Evolutionary conservation across 2,888 invertebrate species (phyloP).

Genomic region (Brachypalpus laphriformis): DNA sequence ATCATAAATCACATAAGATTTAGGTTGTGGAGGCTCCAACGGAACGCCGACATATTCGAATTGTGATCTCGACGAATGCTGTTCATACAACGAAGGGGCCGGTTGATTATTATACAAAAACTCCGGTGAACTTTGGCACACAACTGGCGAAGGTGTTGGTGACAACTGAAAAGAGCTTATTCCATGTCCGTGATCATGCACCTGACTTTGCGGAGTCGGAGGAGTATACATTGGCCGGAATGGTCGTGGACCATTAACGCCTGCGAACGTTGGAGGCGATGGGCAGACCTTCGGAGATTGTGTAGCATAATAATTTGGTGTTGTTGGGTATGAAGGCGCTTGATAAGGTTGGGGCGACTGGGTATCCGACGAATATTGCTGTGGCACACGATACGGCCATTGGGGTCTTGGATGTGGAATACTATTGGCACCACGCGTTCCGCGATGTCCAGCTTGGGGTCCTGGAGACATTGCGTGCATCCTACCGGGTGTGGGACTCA

Average conservation of each 20-base stretch:
- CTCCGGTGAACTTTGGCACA: conserved; percentile 86
- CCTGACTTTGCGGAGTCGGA: conserved; percentile 82
- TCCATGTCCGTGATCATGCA: conserved; percentile 77
- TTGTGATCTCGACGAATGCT: conserved; percentile 77
- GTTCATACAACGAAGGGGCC: conserved; percentile 80
- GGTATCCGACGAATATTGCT: conserved; percentile 76
- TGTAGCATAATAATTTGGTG: conserved; percentile 62
- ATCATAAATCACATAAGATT: conserved; percentile 85
- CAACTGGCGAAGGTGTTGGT: conserved; percentile 85
- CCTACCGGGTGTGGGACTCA: conserved; percentile 76
- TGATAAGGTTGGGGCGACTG: conserved; percentile 82
- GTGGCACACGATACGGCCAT: conserved; percentile 84
- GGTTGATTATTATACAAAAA: conserved; percentile 85
- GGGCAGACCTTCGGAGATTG: conserved; percentile 75
- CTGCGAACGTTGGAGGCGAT: conserved; percentile 76
- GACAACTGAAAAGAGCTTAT: conserved; percentile 83
- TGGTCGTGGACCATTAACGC: conserved; percentile 82
- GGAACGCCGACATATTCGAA: conserved; percentile 87
- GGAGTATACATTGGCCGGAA: conserved; percentile 82
- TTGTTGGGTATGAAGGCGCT: conserved; percentile 79
- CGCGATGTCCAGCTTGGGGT: conserved; percentile 83
- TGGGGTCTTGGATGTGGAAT: conserved; percentile 88
- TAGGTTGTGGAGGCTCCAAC: conserved; percentile 88
- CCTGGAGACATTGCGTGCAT: conserved; percentile 84
- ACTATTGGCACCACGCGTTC: conserved; percentile 81